Conservation (phyloP, 1,140 invertebrate genomes). For the Phortica variegata region DNA sequence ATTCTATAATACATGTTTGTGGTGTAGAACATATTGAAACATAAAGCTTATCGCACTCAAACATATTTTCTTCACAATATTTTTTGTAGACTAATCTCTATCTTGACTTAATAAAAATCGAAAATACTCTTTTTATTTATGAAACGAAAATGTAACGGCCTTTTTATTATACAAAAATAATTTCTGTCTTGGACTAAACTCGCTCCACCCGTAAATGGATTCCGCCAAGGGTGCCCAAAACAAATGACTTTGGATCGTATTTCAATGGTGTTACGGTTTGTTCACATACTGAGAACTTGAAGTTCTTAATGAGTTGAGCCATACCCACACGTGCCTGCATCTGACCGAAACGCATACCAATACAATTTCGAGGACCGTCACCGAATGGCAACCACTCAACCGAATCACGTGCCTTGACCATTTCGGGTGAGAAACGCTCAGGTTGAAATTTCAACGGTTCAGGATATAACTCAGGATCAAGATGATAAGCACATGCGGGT, state of each 20-base stretch:
- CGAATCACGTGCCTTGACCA: slow-evolving; percentile 48
- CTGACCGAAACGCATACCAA: slow-evolving; percentile 55
- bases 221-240: neutral
- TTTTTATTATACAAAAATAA: no score
- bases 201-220: neutral
- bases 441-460: slow-evolving; percentile 68
- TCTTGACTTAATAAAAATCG: no score
- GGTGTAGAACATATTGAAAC: no score
- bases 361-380: slow-evolving; percentile 60
- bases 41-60: no score
- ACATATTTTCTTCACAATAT: no score
- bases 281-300: slow-evolving; percentile 8
- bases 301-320: slow-evolving; percentile 14
- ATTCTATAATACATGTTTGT: no score
- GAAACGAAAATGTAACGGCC: no score
- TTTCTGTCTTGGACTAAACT: neutral
- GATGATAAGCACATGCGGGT: slow-evolving; percentile 62
- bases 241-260: neutral
- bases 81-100: no score
- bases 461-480: slow-evolving; percentile 63
- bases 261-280: slow-evolving; percentile 9
- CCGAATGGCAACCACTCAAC: slow-evolving; percentile 59
- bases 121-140: no score
- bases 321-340: slow-evolving; percentile 56
- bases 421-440: slow-evolving; percentile 63